A percentile compares a stretch with the other conserved stretches of the same genome.
These are phyloP conservation scores for Lamproptera curius DNA, from an alignment of 2,888 invertebrate genomes.

Conservation along the genomic window DNA sequence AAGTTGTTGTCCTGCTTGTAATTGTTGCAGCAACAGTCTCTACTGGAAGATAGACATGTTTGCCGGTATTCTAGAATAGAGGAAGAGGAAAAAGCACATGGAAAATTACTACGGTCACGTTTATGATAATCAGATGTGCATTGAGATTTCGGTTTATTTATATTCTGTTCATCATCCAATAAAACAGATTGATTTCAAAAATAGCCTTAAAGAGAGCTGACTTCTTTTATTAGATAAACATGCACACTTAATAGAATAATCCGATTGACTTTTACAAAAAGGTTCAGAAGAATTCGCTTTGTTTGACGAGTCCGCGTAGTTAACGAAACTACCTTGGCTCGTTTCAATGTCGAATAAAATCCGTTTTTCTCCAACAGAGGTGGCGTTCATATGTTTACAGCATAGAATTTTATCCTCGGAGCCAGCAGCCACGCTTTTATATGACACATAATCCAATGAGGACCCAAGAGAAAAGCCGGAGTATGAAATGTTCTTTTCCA, in stretches of 20 bases:
- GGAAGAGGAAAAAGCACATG: conserved; percentile 1
- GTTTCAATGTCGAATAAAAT: conserved; percentile 6
- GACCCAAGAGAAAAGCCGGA: conserved; percentile 9
- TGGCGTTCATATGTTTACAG: not conserved
- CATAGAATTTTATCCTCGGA: not conserved
- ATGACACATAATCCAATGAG: conserved; percentile 8
- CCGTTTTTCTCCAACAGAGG: not conserved
- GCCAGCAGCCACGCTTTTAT: conserved; percentile 8
- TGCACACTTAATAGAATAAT: not conserved
- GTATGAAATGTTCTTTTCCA: conserved; percentile 11
- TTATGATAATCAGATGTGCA: no score
- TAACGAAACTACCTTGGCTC: not conserved
- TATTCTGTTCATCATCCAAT: no score
- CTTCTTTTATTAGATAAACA: no score
- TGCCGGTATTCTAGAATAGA: not conserved
- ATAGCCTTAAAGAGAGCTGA: no score
- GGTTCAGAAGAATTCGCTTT: conserved; percentile 1
- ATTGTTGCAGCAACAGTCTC: not conserved
- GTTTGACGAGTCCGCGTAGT: not conserved
- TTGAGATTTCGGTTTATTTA: no score
- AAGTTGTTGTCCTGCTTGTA: no score
- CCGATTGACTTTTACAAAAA: not conserved
- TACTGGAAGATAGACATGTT: not conserved
- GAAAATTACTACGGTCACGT: no score
- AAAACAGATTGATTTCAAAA: no score